These are phyloP conservation scores for Temnothorax longispinosus DNA, from an alignment of 1,140 invertebrate genomes.

Conservation along the genomic window DNA sequence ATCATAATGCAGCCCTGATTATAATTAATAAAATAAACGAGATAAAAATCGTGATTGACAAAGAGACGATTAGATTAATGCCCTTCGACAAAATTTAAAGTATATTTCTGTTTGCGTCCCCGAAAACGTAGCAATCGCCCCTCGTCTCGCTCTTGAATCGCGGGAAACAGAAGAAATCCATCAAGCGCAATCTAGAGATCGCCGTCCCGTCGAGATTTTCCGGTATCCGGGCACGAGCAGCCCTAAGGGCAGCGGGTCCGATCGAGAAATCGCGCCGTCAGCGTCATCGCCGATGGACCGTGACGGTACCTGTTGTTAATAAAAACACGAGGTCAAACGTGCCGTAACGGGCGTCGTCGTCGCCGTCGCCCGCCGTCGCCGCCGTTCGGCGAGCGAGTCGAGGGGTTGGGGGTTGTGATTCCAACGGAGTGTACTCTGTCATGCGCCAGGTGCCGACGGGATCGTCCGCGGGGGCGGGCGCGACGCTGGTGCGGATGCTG, in stretches of 20 bases:
- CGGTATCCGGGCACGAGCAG: constrained; percentile 19
- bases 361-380: constrained; percentile 15
- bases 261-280: constrained; percentile 65
- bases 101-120: not conserved
- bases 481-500: constrained; percentile 52
- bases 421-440: constrained; percentile 75
- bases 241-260: constrained; percentile 63
- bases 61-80: not conserved
- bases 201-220: constrained; percentile 60
- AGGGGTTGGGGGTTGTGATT: constrained; percentile 63
- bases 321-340: constrained; percentile 75
- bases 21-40: constrained; percentile 18
- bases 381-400: constrained; percentile 30
- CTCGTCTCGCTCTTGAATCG: not conserved
- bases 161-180: constrained; percentile 43
- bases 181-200: constrained; percentile 45
- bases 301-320: constrained; percentile 75
- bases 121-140: not conserved
- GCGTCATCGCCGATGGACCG: constrained; percentile 70
- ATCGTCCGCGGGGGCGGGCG: constrained; percentile 50
- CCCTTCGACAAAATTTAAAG: constrained; percentile 4
- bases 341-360: constrained; percentile 66
- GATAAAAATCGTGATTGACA: constrained; percentile 3
- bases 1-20: not conserved
- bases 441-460: constrained; percentile 73